Percentiles rank a stretch among this genome's conserved stretches.
phyloP scores from a whole-genome alignment of 2,888 invertebrate species.

The Sthenelais limicola region DNA sequence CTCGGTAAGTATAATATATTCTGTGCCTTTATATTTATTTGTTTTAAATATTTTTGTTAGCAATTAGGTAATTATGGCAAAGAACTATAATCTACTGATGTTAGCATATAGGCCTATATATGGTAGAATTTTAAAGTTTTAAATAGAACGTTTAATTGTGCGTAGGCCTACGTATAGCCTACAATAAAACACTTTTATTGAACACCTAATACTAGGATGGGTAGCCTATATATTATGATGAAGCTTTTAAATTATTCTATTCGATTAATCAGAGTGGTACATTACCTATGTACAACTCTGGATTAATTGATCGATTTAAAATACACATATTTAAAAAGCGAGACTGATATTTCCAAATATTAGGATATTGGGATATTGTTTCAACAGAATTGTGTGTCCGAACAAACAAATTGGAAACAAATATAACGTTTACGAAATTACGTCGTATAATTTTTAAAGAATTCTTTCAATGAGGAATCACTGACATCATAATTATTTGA shows the following conservation, averaged over 20 bases:
- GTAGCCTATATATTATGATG: background rate
- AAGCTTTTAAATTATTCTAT: background rate
- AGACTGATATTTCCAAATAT: background rate
- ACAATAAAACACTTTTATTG: background rate
- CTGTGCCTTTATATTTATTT: background rate
- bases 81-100: background rate
- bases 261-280: background rate
- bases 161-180: too few species aligned
- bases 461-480: too few species aligned
- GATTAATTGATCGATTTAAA: background rate
- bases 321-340: background rate
- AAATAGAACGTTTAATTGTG: too few species aligned
- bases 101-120: background rate
- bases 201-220: background rate
- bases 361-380: background rate
- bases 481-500: too few species aligned
- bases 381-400: too few species aligned
- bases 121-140: too few species aligned
- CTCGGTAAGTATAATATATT: constrained; percentile 58
- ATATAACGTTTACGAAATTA: too few species aligned
- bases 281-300: background rate
- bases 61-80: background rate
- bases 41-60: background rate
- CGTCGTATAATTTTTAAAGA: too few species aligned
- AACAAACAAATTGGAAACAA: too few species aligned